These are phyloP conservation scores for Drosophila subpulchrella DNA, from an alignment of 1,140 invertebrate species.

Conservation along the genomic window DNA sequence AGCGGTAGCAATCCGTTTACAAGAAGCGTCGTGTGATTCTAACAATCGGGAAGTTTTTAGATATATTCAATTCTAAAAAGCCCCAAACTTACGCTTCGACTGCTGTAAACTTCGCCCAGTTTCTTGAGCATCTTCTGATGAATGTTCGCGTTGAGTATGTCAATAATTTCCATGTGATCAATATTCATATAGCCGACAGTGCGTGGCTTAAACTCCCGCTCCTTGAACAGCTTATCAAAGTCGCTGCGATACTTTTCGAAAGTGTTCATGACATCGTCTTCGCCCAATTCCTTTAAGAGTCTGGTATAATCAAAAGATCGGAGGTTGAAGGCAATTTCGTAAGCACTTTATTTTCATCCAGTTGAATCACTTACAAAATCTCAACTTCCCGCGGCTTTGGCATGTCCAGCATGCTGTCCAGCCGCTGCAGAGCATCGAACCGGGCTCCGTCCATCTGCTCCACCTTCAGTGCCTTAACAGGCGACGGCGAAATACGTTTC, in stretches of 20 bases:
- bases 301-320: conserved; percentile 31
- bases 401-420: conserved; percentile 43
- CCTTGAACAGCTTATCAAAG: conserved; percentile 56
- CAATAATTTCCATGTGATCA: conserved; percentile 56
- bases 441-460: conserved; percentile 22
- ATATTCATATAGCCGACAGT: conserved; percentile 50
- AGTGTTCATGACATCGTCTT: conserved; percentile 46
- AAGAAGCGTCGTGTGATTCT: conserved; percentile 54
- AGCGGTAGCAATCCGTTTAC: conserved; percentile 72
- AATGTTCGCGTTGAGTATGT: conserved; percentile 50
- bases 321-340: conserved; percentile 19
- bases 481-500: background rate
- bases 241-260: conserved; percentile 55
- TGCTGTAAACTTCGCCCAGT: conserved; percentile 40
- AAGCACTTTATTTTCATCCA: conserved; percentile 11
- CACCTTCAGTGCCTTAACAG: conserved; percentile 2
- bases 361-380: conserved; percentile 56
- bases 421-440: conserved; percentile 16
- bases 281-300: conserved; percentile 53
- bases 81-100: conserved; percentile 48
- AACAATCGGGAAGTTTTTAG: background rate
- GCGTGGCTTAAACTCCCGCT: conserved; percentile 36
- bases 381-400: conserved; percentile 51
- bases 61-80: background rate
- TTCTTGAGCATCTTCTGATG: conserved; percentile 60